These are phyloP conservation scores for Morpho helenor DNA, from an alignment of 2,888 invertebrate species.

Conservation along the genomic window DNA sequence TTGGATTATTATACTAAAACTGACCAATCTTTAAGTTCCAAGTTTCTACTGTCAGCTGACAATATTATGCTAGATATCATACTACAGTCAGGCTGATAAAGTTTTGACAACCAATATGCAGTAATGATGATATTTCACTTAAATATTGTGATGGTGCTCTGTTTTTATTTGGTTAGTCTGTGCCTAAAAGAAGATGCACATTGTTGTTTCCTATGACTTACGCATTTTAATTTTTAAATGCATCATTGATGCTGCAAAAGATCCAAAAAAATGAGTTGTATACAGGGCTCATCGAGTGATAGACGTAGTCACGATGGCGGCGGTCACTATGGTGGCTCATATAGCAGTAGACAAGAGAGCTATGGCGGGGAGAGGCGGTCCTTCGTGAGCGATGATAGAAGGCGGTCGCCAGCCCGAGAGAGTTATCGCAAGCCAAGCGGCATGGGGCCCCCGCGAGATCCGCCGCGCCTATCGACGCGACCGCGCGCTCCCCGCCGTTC, in stretches of 20 bases:
- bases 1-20: conserved; percentile 3
- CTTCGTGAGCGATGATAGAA: conserved; percentile 74
- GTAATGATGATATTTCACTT: neutral
- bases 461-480: conserved; percentile 51
- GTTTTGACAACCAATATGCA: neutral
- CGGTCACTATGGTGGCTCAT: conserved; percentile 76
- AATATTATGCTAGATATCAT: conserved; percentile 2
- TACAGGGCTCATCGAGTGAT: conserved; percentile 76
- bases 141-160: neutral
- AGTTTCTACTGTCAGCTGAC: neutral
- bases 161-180: neutral
- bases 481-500: conserved; percentile 77
- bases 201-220: conserved; percentile 1
- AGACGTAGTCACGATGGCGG: conserved; percentile 79
- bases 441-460: conserved; percentile 72
- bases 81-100: neutral
- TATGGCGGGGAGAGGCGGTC: conserved; percentile 71
- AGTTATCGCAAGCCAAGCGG: conserved; percentile 69
- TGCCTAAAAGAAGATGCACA: conserved; percentile 9
- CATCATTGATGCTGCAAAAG: conserved; percentile 41
- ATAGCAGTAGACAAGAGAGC: conserved; percentile 78
- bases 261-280: conserved; percentile 69
- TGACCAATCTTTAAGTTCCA: neutral
- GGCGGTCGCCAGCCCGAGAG: conserved; percentile 75
- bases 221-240: conserved; percentile 34